Conservation (phyloP, 92 coral and sea anemone species). For the Epizoanthus rinbou region DNA sequence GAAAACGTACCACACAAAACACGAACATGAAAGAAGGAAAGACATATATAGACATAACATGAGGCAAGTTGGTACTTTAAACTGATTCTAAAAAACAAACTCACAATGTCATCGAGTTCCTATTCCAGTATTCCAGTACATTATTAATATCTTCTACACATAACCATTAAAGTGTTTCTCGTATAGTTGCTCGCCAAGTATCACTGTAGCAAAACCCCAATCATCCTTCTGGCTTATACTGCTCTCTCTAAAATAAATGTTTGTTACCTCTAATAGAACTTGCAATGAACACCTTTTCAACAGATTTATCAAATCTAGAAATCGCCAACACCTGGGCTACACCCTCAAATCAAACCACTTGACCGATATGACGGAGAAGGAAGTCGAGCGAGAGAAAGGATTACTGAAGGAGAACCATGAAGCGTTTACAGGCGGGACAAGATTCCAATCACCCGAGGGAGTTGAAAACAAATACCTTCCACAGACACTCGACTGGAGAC, state of each 20-base stretch:
- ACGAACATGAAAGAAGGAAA: constrained; percentile 88
- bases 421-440: constrained; percentile 56
- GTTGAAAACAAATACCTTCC: constrained; percentile 60
- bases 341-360: constrained; percentile 89
- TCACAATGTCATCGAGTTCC: too few relatives aligned
- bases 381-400: constrained; percentile 76
- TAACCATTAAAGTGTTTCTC: too few relatives aligned
- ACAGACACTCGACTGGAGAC: constrained; percentile 80
- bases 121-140: too few relatives aligned
- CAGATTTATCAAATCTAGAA: constrained; percentile 91
- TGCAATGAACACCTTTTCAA: background rate
- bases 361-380: constrained; percentile 91
- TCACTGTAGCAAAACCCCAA: too few relatives aligned
- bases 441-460: constrained; percentile 61
- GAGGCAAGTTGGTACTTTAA: constrained; percentile 60
- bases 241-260: too few relatives aligned
- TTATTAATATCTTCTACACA: too few relatives aligned
- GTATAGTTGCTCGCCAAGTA: too few relatives aligned
- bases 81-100: background rate
- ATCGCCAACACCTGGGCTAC: constrained; percentile 92
- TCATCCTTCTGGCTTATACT: too few relatives aligned
- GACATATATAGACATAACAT: constrained; percentile 94
- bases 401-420: constrained; percentile 50
- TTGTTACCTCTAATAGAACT: too few relatives aligned
- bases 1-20: constrained; percentile 69